phyloP scores from a whole-genome alignment of 2,113 vertebrate species.

The Hippocampus zosterae region DNA sequence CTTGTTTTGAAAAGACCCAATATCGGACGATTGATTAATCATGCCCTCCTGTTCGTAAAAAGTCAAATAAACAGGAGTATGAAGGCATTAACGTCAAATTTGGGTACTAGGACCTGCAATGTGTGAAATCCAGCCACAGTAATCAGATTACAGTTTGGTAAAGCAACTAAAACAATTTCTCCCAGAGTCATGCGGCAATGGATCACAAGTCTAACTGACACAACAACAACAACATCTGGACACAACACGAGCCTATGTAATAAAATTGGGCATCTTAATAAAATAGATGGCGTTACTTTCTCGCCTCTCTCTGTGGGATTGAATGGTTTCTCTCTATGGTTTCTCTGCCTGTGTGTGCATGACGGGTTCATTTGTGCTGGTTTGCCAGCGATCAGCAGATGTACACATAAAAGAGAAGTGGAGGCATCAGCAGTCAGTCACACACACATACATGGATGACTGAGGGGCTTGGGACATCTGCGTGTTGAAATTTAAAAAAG shows the following conservation, averaged over 20 bases:
- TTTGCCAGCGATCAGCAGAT: constrained; percentile 53
- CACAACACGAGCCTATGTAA: background rate
- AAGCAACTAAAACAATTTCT: no score
- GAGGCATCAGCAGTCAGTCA: constrained; percentile 44
- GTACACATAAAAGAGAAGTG: constrained; percentile 40
- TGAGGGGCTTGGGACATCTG: constrained; percentile 42
- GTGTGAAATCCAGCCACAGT: no score
- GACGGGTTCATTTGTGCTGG: constrained; percentile 45
- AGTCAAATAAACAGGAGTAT: background rate
- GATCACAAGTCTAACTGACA: background rate
- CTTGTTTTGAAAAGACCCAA: no score
- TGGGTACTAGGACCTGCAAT: no score
- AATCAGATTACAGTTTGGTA: no score
- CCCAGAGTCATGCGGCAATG: background rate
- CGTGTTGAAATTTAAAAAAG: constrained; percentile 45
- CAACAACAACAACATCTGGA: background rate
- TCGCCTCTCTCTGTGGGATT: background rate
- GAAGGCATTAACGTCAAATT: background rate
- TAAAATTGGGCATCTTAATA: constrained; percentile 10
- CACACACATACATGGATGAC: constrained; percentile 22
- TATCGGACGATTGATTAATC: no score
- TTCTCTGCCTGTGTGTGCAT: constrained; percentile 3
- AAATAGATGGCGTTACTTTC: constrained; percentile 7
- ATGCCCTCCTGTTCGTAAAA: no score
- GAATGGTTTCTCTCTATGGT: background rate